Evolutionary conservation across 2,888 invertebrate genomes (phyloP), one percentile per base, ranked within the genome.

Genomic region (Epinotia demarniana): DNA sequence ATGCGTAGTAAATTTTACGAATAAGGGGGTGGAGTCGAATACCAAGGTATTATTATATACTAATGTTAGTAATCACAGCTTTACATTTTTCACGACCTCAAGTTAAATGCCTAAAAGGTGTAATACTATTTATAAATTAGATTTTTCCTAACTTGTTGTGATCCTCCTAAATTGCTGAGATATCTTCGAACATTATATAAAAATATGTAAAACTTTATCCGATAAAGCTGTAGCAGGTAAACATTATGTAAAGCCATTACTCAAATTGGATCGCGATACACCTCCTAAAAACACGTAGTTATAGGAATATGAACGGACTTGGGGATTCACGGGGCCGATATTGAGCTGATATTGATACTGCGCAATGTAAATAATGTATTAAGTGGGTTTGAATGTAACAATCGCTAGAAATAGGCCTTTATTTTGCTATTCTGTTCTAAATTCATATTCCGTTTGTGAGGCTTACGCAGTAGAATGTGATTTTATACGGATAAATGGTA

Each of bases 291-390:
- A 11, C 46, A 23, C 46, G 19, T 33, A 75, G 58, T 58, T 18
- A 69, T 58, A 72, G 58, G 63, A 33, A 49, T 53, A 64, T 27
- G 46, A 60, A 66, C 27, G 70, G 70, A 75, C 71, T 75, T 71
- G 64, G 70, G 70, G 60, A 60, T 75, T 66, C 60, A 16, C 70
- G 11, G 74, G 3, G 69, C 1, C 69, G 60, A 70, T 74, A 68
- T 69, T 62, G 58, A 18, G n/a, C n/a, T n/a, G n/a, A n/a, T n/a
- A n/a, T n/a, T 68, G 55, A 55, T 46, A 71, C 60, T 75, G 69
- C 63, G 74, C 69, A 58, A 57, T 69, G 69, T 74, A 74, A 74
- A 74, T 70, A 58, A 74, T 49, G 64, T 74, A 70, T 70, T 70
- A 64, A 75, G 49, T 64, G 75, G 43, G 58, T 60, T 75, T 70